Base-by-base conservation (phyloP, 2,888 invertebrate genomes). In the Blastobasis lacticolella region DNA sequence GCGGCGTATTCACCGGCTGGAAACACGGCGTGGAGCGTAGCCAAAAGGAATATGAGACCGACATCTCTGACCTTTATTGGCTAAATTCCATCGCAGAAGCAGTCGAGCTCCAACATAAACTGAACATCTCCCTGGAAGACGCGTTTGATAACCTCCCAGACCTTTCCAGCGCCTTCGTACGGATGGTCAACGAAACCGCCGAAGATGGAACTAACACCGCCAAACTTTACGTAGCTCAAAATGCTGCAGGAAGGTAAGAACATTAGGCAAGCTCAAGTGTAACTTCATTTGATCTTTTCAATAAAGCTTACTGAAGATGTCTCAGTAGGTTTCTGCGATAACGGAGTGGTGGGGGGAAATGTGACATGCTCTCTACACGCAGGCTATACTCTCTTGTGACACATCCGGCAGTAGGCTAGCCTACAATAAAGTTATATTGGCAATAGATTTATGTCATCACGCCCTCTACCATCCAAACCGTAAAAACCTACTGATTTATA, bases 1-100 rank as follows among this genome's bases (percentile, higher is more conserved):
- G 92, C 67, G 97, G 96, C 1, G 80, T 97, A 50, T 91, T 90
- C 63, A 92, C 91, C 50, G 96, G 96, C 5, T 96, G 93, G 90
- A 90, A 89, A 57, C 90, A 91, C 52, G 93, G 93, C 0, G 90
- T 93, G 0, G 90, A 89, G 52, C 89, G 93, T 46, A 92, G 91
- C 63, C 87, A 90, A 59, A 89, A 90, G 48, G 90, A 91, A 51
- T 85, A 79, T 53, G 90, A 90, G 36, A 89, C 90, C 44, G 89
- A 91, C 45, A 80, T 90, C 50, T 90, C 90, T 5, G 94, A 94
- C 64, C 90, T 94, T 58, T 88, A 92, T 66, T 91, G 94, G 88
- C 84, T 96, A 68, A 95, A 96, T 69, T 90, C 94, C 45, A 86
- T 91, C 38, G 92, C 93, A 0, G 96, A 97, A 72, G 83, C 95